Percentiles rank a stretch among this genome's conserved stretches.
Evolutionary conservation across 2,888 invertebrate genomes (phyloP).

Genomic region (Thalpophila matura): DNA sequence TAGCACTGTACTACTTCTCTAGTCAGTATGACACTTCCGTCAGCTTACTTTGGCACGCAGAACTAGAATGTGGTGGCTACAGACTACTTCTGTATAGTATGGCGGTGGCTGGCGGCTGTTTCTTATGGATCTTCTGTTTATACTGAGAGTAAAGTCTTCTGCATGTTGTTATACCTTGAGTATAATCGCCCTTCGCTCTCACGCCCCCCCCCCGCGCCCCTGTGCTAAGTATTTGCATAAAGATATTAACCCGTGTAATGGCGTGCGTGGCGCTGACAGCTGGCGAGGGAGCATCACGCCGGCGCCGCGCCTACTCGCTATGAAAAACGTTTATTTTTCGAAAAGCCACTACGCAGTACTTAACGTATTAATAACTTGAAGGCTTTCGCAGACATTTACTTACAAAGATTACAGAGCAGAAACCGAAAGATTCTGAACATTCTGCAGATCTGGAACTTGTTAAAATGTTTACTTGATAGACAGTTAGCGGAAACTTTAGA

Average conservation of each 20-base stretch:
- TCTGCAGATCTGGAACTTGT: neutral
- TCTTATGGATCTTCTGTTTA: conserved; percentile 3
- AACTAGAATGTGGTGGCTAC: neutral
- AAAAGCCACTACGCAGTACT: neutral
- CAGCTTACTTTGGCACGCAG: neutral
- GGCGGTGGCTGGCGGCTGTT: neutral
- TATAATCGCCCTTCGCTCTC: neutral
- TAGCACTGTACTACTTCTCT: no score
- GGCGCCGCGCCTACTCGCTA: neutral
- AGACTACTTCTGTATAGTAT: no score
- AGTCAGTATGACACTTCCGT: neutral
- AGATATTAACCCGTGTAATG: conserved; percentile 41
- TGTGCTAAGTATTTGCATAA: conserved; percentile 42
- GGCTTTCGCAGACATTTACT: neutral
- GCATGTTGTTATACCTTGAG: neutral
- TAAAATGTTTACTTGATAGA: conserved; percentile 3
- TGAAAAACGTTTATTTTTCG: conserved; percentile 22
- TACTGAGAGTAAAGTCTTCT: no score
- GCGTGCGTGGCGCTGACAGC: conserved; percentile 42
- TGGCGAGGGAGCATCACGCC: conserved; percentile 16
- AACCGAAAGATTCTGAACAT: conserved; percentile 1
- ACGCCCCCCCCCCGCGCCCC: neutral
- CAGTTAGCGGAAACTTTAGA: neutral
- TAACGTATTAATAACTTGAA: conserved; percentile 1
- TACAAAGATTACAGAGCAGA: neutral